Percentiles rank a stretch among this genome's conserved stretches.
Evolutionary conservation across 1,140 invertebrate genomes (phyloP).

Genomic region (Orius insidiosus): DNA sequence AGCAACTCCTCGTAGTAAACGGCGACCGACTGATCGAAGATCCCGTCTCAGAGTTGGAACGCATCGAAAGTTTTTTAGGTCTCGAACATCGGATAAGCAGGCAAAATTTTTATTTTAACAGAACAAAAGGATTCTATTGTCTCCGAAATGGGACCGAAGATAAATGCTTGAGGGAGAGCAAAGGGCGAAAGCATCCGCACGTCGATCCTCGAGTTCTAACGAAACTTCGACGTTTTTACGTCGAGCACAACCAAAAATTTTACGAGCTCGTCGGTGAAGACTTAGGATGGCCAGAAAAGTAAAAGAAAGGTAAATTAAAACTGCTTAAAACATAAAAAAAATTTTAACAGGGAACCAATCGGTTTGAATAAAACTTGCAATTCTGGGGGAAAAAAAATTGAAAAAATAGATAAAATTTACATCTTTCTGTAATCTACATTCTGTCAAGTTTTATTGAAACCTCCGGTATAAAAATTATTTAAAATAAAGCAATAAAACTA

Average conservation of each 20-base stretch:
- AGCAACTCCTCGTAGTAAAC: conserved; percentile 86
- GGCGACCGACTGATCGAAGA: conserved; percentile 90
- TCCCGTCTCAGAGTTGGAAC: conserved; percentile 73
- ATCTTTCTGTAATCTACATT: background rate
- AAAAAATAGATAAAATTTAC: conserved; percentile 2
- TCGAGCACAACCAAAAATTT: conserved; percentile 87
- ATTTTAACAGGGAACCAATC: too few species aligned
- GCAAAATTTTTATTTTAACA: conserved; percentile 92
- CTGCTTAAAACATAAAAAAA: too few species aligned
- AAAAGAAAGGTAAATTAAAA: conserved; percentile 18
- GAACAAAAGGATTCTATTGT: conserved; percentile 94
- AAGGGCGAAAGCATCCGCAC: conserved; percentile 80
- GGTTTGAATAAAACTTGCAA: background rate
- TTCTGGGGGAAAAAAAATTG: conserved; percentile 1
- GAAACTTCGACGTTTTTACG: conserved; percentile 74
- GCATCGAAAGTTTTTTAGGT: conserved; percentile 76
- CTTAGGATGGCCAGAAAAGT: conserved; percentile 76
- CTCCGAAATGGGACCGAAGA: conserved; percentile 68
- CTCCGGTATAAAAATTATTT: background rate
- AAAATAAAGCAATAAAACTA: background rate
- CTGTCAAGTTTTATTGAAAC: too few species aligned
- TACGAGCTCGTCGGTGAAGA: conserved; percentile 85
- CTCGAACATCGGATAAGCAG: conserved; percentile 58
- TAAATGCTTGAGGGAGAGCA: conserved; percentile 85
- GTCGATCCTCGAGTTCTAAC: conserved; percentile 40